Percentiles rank a stretch among this genome's conserved stretches.
Conservation (phyloP, 37 sponge, comb jelly and placozoan genomes). For the Agelas oroides region DNA sequence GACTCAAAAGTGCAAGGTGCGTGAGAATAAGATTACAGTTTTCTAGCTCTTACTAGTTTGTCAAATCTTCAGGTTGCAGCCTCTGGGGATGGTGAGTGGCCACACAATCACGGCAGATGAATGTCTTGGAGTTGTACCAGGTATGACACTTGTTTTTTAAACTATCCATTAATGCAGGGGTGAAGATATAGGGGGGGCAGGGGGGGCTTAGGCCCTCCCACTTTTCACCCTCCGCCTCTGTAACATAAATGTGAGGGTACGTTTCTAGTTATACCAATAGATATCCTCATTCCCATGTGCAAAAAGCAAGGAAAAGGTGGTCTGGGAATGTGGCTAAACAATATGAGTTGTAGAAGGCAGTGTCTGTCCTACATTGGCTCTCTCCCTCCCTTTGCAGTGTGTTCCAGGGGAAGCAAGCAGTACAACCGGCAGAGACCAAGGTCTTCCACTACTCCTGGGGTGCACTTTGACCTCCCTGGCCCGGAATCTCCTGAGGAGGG, state of each 20-base stretch:
- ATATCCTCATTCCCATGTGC: too few relatives aligned
- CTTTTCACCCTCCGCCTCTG: too few relatives aligned
- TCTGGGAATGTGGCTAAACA: too few relatives aligned
- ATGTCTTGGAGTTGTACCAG: constrained; percentile 62
- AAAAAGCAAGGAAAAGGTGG: too few relatives aligned
- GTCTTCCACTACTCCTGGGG: constrained; percentile 11
- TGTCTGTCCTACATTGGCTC: neutral
- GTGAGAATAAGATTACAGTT: neutral
- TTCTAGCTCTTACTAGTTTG: too few relatives aligned
- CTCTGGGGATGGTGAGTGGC: constrained; percentile 39
- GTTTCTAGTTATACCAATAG: too few relatives aligned
- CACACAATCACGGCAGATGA: constrained; percentile 6
- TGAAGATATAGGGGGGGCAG: too few relatives aligned
- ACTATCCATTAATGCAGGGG: neutral
- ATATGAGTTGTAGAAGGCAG: too few relatives aligned
- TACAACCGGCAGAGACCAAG: neutral
- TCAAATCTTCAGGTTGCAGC: constrained; percentile 8
- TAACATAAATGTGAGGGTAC: too few relatives aligned
- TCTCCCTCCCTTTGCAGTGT: neutral
- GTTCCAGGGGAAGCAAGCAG: too few relatives aligned
- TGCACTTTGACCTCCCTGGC: neutral
- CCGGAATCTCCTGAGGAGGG: neutral
- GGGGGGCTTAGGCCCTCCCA: too few relatives aligned
- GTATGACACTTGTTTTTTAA: constrained; percentile 7
- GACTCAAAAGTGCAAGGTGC: constrained; percentile 61